Conservation (phyloP, 2,113 vertebrate genomes). For the Onychostruthus taczanowskii region DNA sequence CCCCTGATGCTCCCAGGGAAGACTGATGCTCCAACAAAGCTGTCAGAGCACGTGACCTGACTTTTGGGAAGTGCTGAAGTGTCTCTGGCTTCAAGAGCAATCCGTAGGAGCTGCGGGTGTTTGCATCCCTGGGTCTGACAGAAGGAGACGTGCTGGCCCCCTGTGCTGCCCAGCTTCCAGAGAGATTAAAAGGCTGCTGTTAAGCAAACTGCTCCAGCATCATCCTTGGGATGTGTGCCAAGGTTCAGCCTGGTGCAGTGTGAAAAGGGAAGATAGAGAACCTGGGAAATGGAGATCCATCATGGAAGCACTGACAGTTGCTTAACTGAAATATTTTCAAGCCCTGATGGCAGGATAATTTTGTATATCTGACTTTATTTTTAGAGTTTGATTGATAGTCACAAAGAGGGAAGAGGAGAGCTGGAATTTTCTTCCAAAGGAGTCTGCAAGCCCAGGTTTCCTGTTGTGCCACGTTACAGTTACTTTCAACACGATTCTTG, state of each 20-base stretch:
- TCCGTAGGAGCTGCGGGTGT: neutral
- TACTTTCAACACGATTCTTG: conserved; percentile 7
- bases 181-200: neutral
- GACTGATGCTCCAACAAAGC: neutral
- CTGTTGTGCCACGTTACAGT: neutral
- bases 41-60: neutral
- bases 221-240: neutral
- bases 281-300: neutral
- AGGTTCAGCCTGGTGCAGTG: conserved; percentile 22
- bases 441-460: neutral
- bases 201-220: neutral
- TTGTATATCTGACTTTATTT: conserved; percentile 24
- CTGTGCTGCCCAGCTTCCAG: neutral
- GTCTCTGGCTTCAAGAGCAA: fast-evolving
- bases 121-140: neutral
- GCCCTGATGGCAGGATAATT: conserved; percentile 26
- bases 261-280: conserved; percentile 30
- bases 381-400: conserved; percentile 23
- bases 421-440: conserved; percentile 5
- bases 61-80: neutral
- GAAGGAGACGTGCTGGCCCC: neutral
- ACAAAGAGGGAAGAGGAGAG: neutral
- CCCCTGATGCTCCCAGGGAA: neutral
- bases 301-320: conserved; percentile 27
- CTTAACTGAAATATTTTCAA: neutral